These are phyloP conservation scores for Diarsia rubi DNA, from an alignment of 2,888 invertebrate genomes.

Conservation along the genomic window DNA sequence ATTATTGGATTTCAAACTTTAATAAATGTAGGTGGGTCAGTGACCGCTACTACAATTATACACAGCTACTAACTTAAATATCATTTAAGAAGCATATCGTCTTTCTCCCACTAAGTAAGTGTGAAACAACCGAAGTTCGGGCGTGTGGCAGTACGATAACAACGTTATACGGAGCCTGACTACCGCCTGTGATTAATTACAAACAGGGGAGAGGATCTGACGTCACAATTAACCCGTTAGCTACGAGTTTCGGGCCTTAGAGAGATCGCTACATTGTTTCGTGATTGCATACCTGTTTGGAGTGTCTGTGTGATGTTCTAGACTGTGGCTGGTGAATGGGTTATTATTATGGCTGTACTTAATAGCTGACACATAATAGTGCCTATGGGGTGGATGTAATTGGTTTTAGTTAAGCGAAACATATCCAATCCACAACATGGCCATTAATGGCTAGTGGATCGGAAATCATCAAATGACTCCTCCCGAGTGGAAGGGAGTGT, in stretches of 20 bases:
- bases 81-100: conserved; percentile 23
- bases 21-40: no score
- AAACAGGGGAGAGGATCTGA: conserved; percentile 28
- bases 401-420: no score
- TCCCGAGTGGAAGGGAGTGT: no score
- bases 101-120: conserved; percentile 34
- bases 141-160: conserved; percentile 62
- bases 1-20: no score
- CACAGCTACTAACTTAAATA: neutral
- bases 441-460: no score
- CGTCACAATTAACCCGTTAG: conserved; percentile 49
- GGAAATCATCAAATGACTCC: no score
- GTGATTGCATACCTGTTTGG: conserved; percentile 8
- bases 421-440: no score
- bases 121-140: conserved; percentile 26
- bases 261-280: conserved; percentile 10
- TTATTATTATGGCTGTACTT: neutral
- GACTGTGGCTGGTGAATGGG: neutral
- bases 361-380: no score
- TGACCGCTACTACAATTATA: no score
- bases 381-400: no score
- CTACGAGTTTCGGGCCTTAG: conserved; percentile 31
- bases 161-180: conserved; percentile 49
- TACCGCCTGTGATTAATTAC: conserved; percentile 64
- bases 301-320: neutral